A percentile compares a stretch with the other conserved stretches of the same genome.
Evolutionary conservation across 2,888 invertebrate genomes (phyloP).

Genomic region (Orthosia gothica): DNA sequence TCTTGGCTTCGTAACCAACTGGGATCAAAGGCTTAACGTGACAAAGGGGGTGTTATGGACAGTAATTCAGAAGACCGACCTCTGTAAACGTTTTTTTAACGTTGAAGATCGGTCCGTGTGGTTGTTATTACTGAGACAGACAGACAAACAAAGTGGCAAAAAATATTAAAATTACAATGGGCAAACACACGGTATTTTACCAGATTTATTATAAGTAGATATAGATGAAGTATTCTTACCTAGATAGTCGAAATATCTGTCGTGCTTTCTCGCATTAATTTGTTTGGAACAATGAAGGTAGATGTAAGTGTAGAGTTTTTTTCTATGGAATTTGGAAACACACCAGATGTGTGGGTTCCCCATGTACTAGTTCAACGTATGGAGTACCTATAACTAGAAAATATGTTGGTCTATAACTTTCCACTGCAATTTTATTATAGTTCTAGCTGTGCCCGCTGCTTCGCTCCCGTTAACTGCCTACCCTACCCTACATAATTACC

Average conservation of each 20-base stretch:
- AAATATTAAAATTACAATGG: background rate
- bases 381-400: too few relatives aligned
- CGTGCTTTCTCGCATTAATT: background rate
- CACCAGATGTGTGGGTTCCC: background rate
- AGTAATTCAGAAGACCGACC: too few relatives aligned
- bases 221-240: background rate
- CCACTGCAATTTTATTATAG: background rate
- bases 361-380: background rate
- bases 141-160: background rate
- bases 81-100: too few relatives aligned
- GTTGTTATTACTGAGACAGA: too few relatives aligned
- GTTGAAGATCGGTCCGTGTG: too few relatives aligned
- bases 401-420: background rate
- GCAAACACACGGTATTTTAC: background rate
- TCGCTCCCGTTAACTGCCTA: too few relatives aligned
- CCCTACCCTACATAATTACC: too few relatives aligned
- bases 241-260: background rate
- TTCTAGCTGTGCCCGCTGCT: too few relatives aligned
- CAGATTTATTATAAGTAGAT: background rate
- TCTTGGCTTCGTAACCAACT: too few relatives aligned
- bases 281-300: slow-evolving; percentile 9
- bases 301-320: slow-evolving; percentile 10
- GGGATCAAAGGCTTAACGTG: too few relatives aligned
- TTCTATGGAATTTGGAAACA: slow-evolving; percentile 21
- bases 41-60: too few relatives aligned